Evolutionary conservation across 2,113 vertebrate genomes (phyloP).

Genomic region (Hydrolagus affinis): DNA sequence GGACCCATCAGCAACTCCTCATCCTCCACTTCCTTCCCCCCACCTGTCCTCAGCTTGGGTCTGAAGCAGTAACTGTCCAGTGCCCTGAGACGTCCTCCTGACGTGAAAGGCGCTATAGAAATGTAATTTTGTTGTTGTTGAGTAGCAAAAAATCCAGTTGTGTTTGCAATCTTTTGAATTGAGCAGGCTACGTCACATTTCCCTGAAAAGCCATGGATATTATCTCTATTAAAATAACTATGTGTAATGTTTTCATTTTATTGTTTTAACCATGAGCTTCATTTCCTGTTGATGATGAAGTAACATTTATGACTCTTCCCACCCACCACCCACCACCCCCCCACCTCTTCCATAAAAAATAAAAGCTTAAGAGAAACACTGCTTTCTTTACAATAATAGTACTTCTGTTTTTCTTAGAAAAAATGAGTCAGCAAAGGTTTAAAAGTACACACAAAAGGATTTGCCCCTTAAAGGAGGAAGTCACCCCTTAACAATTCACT

Average conservation of each 20-base stretch:
- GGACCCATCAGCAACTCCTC: too few species aligned
- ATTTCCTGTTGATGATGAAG: background rate
- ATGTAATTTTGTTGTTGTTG: too few species aligned
- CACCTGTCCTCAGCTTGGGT: too few species aligned
- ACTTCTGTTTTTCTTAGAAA: background rate
- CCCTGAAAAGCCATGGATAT: too few species aligned
- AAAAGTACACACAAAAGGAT: background rate
- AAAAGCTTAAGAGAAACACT: background rate
- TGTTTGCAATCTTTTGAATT: slow-evolving; percentile 1
- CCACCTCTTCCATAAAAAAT: background rate
- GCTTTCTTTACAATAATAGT: background rate
- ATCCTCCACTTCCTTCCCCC: too few species aligned
- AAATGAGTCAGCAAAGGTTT: background rate
- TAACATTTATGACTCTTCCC: background rate
- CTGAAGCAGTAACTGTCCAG: too few species aligned
- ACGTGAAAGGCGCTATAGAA: too few species aligned
- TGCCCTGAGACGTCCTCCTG: too few species aligned
- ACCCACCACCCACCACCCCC: background rate
- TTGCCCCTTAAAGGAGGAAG: background rate
- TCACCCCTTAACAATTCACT: background rate
- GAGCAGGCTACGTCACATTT: background rate
- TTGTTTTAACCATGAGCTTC: background rate
- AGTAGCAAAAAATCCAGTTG: background rate
- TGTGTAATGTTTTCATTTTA: too few species aligned
- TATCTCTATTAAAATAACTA: background rate